Base-by-base conservation (phyloP, 1,140 invertebrate genomes). In the Zaprionus kolodkinae region DNA sequence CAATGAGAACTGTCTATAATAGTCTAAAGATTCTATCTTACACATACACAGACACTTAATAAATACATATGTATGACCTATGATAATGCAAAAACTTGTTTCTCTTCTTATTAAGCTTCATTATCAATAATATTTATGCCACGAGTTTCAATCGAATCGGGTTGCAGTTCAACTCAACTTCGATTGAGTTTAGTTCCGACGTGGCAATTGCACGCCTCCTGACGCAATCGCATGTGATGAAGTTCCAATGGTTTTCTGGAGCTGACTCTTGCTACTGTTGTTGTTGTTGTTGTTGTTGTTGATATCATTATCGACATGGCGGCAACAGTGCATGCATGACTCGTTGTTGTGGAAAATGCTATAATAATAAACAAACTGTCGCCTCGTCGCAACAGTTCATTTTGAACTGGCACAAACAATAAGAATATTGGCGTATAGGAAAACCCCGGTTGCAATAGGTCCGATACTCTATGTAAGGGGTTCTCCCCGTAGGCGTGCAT, bases 61-160 rank as follows among this genome's bases (percentile, higher is more conserved):
- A n/a, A n/a, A n/a, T n/a, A n/a, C n/a, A 35, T 35, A 50, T 50
- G 45, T 21, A 25, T 50, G 40, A 45, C 5, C 13, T 45, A 6
- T 45, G 17, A 50, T 12, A 21, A 3, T 50, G 21, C 21, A 21
- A 25, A 59, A 59, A 59, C 35, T 59, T n/a, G 56, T 59, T 21
- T 59, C 12, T 12, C 25, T 25, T 25, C 25, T 25, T 21, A 9
- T 35, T 35, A 7, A 21, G 21, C 45, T 50, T 25, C 11, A 25
- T 50, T 50, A 50, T 50, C 45, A 25, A 50, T 50, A 21, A 21
- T 50, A 38, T 40, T 13, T 25, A 59, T 59, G 56, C 35, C 56
- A 40, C 35, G 56, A 17, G 56, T 21, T 12, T 38, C 35, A 59
- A 38, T 38, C 35, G 17, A 59, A 59, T 38, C 35, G 35, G 12